Evolutionary conservation across 2,113 vertebrate species (phyloP).

Genomic region (Microtus montanus): DNA sequence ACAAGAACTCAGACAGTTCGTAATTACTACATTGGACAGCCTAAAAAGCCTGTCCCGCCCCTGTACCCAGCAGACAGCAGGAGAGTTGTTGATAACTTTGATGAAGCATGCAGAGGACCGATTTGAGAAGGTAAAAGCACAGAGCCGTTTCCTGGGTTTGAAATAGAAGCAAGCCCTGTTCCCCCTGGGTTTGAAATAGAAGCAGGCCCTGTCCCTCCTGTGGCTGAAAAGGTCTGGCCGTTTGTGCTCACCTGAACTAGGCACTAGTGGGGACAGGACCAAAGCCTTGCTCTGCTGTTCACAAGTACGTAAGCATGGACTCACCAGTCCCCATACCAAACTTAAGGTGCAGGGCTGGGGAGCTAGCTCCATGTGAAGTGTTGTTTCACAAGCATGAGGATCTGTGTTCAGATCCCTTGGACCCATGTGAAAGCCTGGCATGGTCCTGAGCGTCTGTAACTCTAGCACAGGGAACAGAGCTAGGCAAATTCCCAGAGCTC

Average conservation of each 20-base stretch:
- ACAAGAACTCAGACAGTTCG: slow-evolving; percentile 72
- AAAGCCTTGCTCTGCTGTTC: background rate
- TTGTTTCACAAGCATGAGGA: background rate
- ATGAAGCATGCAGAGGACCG: slow-evolving; percentile 48
- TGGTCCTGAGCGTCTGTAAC: background rate
- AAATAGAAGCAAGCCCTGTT: background rate
- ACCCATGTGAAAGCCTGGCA: background rate
- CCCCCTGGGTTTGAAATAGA: background rate
- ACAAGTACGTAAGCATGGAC: background rate
- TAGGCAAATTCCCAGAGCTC: background rate
- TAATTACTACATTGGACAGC: slow-evolving; percentile 57
- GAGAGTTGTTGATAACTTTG: slow-evolving; percentile 66
- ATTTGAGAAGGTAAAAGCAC: slow-evolving; percentile 72
- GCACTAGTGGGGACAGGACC: background rate
- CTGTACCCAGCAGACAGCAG: slow-evolving; percentile 54
- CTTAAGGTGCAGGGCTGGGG: background rate
- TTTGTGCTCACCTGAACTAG: background rate
- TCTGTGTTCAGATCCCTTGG: background rate
- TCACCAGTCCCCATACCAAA: background rate
- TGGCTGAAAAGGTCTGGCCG: background rate
- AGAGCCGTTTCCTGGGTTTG: background rate
- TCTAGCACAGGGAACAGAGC: background rate
- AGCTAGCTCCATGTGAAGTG: background rate
- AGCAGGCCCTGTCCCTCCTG: background rate
- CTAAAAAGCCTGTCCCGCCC: slow-evolving; percentile 51